Base-by-base conservation (phyloP, 2,797 vertebrate genomes). In the Myripristis jacobus region DNA sequence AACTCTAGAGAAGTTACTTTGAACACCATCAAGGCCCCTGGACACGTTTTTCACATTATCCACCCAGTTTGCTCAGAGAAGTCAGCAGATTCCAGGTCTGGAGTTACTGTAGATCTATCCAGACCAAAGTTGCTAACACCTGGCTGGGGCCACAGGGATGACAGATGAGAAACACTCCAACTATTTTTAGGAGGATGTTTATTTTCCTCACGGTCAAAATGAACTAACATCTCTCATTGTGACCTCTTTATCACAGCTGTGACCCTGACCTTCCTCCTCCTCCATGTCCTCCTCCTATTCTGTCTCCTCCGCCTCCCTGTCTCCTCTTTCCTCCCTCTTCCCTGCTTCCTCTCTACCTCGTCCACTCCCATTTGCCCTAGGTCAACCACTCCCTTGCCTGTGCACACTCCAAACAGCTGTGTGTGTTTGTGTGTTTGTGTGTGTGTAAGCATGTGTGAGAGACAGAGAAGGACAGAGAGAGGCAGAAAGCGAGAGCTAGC, bases 151-250 rank as follows among this genome's bases (percentile, higher is more conserved):
- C 44, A 22, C 69, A 6, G 53, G 16, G 24, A 8, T 72, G 79
- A 87, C 75, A 6, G 77, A 88, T 70, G 83, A 87, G 62, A 38
- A 51, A 46, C 61, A 74, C 83, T 47, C 22, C 31, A 3, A 83
- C 84, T 92, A 92, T 91, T 91, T 89, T 89, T 84, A 83, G 89
- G 89, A 82, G 85, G 85, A 76, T 87, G 89, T 90, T 92, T 90
- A 71, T 91, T 86, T 88, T 82, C 54, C 70, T 84, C 67, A 6
- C 55, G 27, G 64, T 63, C 50, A 12, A 61, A 79, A 76, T 67
- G 81, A 69, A 82, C 85, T 86, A 74, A 80, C 91, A 92, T 92
- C 89, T 89, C 89, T 92, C 92, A 87, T 79, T 46, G 71, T 81
- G 89, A 88, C 89, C 90, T 79, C 90, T 85, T 91, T 90, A 90